Evolutionary conservation across 1,140 invertebrate species (phyloP), one percentile per base, ranked within the genome.

Genomic region (Drosophila orena): DNA sequence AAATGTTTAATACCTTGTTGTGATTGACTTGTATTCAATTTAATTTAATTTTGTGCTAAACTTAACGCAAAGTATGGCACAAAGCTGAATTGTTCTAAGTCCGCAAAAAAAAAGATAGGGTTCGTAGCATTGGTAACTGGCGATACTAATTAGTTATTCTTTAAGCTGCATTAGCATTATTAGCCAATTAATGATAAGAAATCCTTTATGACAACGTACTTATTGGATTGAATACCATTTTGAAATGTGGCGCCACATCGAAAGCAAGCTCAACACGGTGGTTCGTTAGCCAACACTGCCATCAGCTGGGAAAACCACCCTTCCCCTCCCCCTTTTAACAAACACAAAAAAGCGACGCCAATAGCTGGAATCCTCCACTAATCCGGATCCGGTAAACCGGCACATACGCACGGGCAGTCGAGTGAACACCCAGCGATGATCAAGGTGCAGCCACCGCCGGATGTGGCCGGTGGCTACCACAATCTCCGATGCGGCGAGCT

Each of bases 401-500:
- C 17, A 30, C 8, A 10, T 42, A 24, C n/a, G 11, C 30, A 10
- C 34, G 7, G 24, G 0, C 35, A 34, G 55, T 2, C 37, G 27
- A 49, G 49, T 8, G 24, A 57, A 11, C 11, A 11, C 1, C 3
- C 15, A 5, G 40, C 42, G 24, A 88, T 89, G 85, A 79, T 88
- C 30, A 74, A 77, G 77, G 24, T 80, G 57, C 76, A 79, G 40
- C 50, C 47, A 37, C 37, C 60, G 10, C 14, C 27, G 12, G 49
- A 68, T 7, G 30, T 47, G 7, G 4, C n/a, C 24, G 43, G 58
- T 8, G 30, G 44, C 15, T 75, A 58, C 56, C 49, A 49, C 11
- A 76, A 88, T n/a, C 74, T 68, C 35, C 77, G 69, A n/a, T 89
- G 84, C 56, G 84, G 84, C 12, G 84, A 89, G 15, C 69, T 89